These are phyloP conservation scores for Phylloscopus trochilus DNA, from an alignment of 2,113 vertebrate species.

Conservation along the genomic window DNA sequence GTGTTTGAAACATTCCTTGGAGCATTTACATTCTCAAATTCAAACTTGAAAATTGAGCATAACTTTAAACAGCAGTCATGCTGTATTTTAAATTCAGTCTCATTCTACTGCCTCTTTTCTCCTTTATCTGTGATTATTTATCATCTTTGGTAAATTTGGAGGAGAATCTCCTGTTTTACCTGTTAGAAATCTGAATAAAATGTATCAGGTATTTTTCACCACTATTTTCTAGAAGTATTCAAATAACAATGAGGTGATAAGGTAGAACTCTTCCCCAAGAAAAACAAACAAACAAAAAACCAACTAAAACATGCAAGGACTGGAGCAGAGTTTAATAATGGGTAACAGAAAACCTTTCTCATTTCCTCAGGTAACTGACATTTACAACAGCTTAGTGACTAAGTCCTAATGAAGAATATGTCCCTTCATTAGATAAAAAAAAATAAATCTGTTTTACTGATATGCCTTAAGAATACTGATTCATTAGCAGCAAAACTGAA, in stretches of 20 bases:
- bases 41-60: not conserved
- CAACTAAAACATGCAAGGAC: not conserved
- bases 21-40: conserved; percentile 1
- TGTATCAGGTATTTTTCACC: not conserved
- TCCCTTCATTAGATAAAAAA: not conserved
- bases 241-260: not conserved
- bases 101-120: not conserved
- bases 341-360: not conserved
- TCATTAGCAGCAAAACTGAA: not conserved
- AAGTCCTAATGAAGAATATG: not conserved
- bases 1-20: not conserved
- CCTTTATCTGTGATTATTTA: not conserved
- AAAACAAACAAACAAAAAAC: not conserved
- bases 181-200: not conserved
- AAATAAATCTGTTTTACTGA: not conserved
- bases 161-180: not conserved
- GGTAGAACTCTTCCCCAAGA: not conserved
- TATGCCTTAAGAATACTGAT: not conserved
- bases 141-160: not conserved
- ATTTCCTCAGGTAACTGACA: not conserved
- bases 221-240: not conserved
- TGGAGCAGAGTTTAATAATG: not conserved
- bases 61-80: not conserved
- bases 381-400: not conserved
- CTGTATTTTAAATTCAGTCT: not conserved